phyloP scores from a whole-genome alignment of 2,888 invertebrate genomes.

The Linyphia triangularis region DNA sequence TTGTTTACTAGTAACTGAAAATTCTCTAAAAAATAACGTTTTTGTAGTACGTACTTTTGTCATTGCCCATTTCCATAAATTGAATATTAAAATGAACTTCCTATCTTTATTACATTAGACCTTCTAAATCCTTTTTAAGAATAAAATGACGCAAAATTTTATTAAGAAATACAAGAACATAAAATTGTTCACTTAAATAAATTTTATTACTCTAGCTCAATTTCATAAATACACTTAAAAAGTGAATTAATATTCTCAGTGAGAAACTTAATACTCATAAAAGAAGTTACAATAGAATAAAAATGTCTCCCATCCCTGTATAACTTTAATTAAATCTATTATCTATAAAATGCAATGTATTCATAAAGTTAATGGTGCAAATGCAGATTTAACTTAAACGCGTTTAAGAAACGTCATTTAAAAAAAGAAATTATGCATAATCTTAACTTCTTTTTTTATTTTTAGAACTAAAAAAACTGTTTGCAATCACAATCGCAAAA shows the following conservation, averaged over 20 bases:
- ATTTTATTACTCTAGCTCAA: background rate
- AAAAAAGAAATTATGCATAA: slow-evolving; percentile 36
- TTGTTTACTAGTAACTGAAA: too few species aligned
- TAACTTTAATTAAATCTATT: slow-evolving; percentile 55
- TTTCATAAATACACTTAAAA: slow-evolving; percentile 1
- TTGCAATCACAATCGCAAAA: slow-evolving; percentile 50
- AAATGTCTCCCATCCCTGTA: slow-evolving; percentile 17
- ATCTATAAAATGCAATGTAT: slow-evolving; percentile 51
- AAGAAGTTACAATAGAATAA: background rate
- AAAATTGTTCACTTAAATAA: slow-evolving; percentile 14
- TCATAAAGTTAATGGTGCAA: background rate
- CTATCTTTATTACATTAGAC: background rate
- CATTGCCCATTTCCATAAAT: background rate
- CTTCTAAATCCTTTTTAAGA: background rate
- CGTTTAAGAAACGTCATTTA: background rate
- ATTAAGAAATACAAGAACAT: background rate
- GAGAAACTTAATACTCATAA: slow-evolving; percentile 37
- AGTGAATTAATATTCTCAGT: slow-evolving; percentile 12
- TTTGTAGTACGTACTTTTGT: too few species aligned
- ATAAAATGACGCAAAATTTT: background rate
- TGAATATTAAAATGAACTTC: background rate
- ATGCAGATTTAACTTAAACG: slow-evolving; percentile 19
- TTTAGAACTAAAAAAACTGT: slow-evolving; percentile 31
- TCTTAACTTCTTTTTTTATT: slow-evolving; percentile 26
- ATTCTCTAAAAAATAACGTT: too few species aligned